Base-by-base conservation (phyloP, 2,797 vertebrate species). In the Dicrostonyx torquatus region DNA sequence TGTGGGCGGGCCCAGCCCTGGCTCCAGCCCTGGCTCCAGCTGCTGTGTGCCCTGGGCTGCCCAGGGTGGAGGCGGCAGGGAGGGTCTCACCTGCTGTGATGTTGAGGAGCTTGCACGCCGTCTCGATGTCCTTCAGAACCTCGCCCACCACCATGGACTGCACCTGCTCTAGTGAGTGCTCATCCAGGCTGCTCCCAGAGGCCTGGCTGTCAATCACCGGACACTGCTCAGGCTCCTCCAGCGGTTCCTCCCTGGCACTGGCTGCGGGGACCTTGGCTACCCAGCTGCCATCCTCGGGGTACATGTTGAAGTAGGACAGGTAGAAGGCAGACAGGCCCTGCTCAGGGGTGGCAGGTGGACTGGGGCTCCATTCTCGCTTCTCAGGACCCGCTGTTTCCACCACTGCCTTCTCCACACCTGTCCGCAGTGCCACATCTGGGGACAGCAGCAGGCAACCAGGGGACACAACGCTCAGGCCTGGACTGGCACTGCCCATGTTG, bases 141-240 rank as follows among this genome's bases (percentile, higher is more conserved):
- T 99, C 99, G 0, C 99, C 99, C 94, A 99, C 99, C 97, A 99
- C 99, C 99, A 99, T 99, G 98, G 99, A 99, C 98, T 99, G 99
- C 97, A 99, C 99, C 98, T 99, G 99, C 98, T 99, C 99, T 98
- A 99, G 98, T 0, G 99, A 99, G 18, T 99, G 99, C 92, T 99
- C 99, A 91, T 99, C 99, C 94, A 99, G 97, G 48, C 98, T 98
- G 5, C 99, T 98, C 22, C 95, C 97, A 0, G 96, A 87, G 31
- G 97, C 97, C 94, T 99, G 99, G 98, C 99, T 99, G 96, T 99
- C 99, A 10, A 99, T 99, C 98, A 99, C 99, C 0, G 99, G 99
- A 73, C 99, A 99, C 50, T 98, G 98, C 96, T 98, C 98, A 0
- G 98, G 98, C 87, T 96, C 98, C 94, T 98, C 98, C 11, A 87